These are phyloP conservation scores for Oryzias dopingdopingensis DNA, from an alignment of 2,797 vertebrate species.

Conservation along the genomic window DNA sequence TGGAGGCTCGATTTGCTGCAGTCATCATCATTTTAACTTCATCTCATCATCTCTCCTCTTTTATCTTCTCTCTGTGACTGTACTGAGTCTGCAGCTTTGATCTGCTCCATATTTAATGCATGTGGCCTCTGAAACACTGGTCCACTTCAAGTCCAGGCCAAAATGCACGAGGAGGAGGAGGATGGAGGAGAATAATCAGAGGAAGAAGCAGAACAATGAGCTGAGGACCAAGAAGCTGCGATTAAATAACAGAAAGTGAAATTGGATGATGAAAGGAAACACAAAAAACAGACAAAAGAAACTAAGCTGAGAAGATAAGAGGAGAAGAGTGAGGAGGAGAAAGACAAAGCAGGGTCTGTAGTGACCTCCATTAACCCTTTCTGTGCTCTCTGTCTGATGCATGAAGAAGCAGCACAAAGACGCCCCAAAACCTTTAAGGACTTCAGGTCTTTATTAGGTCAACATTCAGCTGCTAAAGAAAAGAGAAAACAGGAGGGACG, in stretches of 20 bases:
- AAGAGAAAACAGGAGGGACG: background rate
- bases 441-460: slow-evolving; percentile 16
- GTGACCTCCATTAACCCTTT: slow-evolving; percentile 53
- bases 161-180: background rate
- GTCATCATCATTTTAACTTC: slow-evolving; percentile 12
- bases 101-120: slow-evolving; percentile 42
- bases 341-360: slow-evolving; percentile 20
- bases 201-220: background rate
- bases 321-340: slow-evolving; percentile 16
- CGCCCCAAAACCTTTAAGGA: slow-evolving; percentile 18
- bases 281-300: slow-evolving; percentile 18
- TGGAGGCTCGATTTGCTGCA: slow-evolving; percentile 5
- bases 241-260: slow-evolving; percentile 8
- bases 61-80: slow-evolving; percentile 22
- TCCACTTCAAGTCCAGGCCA: slow-evolving; percentile 5
- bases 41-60: slow-evolving; percentile 20
- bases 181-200: slow-evolving; percentile 17
- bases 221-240: background rate
- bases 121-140: slow-evolving; percentile 13
- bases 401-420: slow-evolving; percentile 11
- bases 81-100: slow-evolving; percentile 28
- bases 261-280: slow-evolving; percentile 1
- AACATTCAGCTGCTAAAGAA: background rate
- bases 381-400: slow-evolving; percentile 14
- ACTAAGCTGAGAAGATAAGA: slow-evolving; percentile 19